Evolutionary conservation across 2,888 invertebrate genomes (phyloP).

Genomic region (Ptilodon capucinus): DNA sequence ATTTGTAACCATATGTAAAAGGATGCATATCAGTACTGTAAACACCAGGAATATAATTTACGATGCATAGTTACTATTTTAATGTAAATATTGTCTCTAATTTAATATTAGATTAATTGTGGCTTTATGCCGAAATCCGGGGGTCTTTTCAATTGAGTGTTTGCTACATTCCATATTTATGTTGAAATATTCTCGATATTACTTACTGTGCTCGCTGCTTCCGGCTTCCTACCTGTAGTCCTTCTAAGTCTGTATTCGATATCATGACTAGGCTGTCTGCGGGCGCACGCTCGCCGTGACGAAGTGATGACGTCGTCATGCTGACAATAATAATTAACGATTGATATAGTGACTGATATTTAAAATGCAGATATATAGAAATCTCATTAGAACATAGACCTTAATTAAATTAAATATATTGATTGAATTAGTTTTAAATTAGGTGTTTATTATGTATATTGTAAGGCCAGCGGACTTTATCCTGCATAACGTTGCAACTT

Average conservation of each 20-base stretch:
- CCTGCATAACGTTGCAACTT: conserved; percentile 30
- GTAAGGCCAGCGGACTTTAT: conserved; percentile 43
- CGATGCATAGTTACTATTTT: conserved; percentile 77
- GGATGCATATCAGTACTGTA: conserved; percentile 79
- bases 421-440: conserved; percentile 70
- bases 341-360: conserved; percentile 65
- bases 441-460: conserved; percentile 70
- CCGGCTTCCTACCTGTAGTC: conserved; percentile 31
- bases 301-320: conserved; percentile 28
- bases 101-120: conserved; percentile 76
- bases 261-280: conserved; percentile 15
- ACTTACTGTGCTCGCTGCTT: conserved; percentile 58
- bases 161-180: conserved; percentile 83
- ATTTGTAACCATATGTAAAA: conserved; percentile 66
- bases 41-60: conserved; percentile 74
- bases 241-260: conserved; percentile 22
- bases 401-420: conserved; percentile 58
- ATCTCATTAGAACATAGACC: conserved; percentile 74
- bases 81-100: conserved; percentile 80
- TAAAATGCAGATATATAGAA: conserved; percentile 64
- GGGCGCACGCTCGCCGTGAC: conserved; percentile 1
- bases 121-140: conserved; percentile 70
- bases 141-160: conserved; percentile 79
- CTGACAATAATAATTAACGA: conserved; percentile 55
- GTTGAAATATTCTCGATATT: conserved; percentile 77